Conservation (phyloP, 2,888 invertebrate species). For the Thumatha senex region DNA sequence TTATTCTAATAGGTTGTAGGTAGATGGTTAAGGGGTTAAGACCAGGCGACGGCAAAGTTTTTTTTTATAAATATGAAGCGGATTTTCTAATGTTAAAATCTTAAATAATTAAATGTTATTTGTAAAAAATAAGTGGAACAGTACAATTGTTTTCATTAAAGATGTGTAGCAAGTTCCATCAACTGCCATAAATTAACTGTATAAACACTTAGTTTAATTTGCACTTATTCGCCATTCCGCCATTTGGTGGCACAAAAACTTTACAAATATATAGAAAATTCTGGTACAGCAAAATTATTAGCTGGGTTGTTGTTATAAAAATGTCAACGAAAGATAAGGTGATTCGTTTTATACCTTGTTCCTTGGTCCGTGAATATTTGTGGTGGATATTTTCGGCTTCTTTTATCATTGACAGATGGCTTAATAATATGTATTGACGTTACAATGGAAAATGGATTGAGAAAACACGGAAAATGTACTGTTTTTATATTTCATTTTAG, state of each 20-base stretch:
- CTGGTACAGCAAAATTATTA: slow-evolving; percentile 4
- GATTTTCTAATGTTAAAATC: too few relatives aligned
- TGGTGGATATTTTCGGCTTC: not conserved
- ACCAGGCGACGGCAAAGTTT: too few relatives aligned
- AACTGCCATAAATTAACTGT: too few relatives aligned
- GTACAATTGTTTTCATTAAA: too few relatives aligned
- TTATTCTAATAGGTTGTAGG: too few relatives aligned
- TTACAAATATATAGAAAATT: slow-evolving; percentile 23
- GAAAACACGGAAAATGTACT: not conserved
- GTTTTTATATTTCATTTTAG: not conserved
- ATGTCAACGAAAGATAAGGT: slow-evolving; percentile 14
- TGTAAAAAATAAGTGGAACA: too few relatives aligned
- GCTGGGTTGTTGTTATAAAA: slow-evolving; percentile 9
- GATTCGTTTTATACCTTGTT: slow-evolving; percentile 3
- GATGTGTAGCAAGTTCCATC: too few relatives aligned
- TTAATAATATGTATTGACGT: slow-evolving; percentile 2
- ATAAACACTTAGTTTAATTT: too few relatives aligned
- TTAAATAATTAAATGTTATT: too few relatives aligned
- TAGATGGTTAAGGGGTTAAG: too few relatives aligned
- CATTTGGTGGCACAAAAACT: not conserved
- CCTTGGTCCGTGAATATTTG: not conserved
- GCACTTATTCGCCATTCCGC: not conserved
- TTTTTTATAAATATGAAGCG: too few relatives aligned
- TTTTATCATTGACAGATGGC: slow-evolving; percentile 4
- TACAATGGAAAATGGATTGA: slow-evolving; percentile 4